Evolutionary conservation across 2,797 vertebrate species (phyloP).

Genomic region (Ceyx erithaca): DNA sequence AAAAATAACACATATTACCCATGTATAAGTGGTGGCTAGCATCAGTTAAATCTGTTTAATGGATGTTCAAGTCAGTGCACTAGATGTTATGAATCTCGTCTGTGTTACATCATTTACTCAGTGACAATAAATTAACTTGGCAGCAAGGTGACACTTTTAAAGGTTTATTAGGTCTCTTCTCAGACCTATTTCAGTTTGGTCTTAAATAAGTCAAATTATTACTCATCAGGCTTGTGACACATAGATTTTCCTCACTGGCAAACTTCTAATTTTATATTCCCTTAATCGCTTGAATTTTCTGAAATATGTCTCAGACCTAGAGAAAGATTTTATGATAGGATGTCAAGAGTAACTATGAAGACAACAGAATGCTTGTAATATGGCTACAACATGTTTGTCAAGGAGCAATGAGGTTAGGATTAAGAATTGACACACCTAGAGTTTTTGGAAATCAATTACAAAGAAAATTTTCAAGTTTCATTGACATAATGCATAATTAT

Average conservation of each 20-base stretch:
- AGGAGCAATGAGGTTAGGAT: neutral
- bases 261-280: neutral
- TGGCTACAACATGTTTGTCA: neutral
- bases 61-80: neutral
- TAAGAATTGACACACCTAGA: neutral
- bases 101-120: neutral
- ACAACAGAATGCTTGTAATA: neutral
- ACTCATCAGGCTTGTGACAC: neutral
- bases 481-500: neutral
- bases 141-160: conserved; percentile 26
- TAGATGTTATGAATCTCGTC: neutral
- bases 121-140: neutral
- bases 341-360: neutral
- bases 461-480: neutral
- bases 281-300: neutral
- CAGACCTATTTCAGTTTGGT: neutral
- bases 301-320: neutral
- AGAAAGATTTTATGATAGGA: neutral
- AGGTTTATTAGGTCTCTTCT: neutral
- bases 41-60: conserved; percentile 11
- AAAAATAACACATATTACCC: neutral
- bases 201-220: conserved; percentile 4
- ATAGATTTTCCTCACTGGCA: neutral
- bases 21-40: neutral
- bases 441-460: neutral